Conservation (phyloP, 2,888 invertebrate species). For the Alcis repandata region DNA sequence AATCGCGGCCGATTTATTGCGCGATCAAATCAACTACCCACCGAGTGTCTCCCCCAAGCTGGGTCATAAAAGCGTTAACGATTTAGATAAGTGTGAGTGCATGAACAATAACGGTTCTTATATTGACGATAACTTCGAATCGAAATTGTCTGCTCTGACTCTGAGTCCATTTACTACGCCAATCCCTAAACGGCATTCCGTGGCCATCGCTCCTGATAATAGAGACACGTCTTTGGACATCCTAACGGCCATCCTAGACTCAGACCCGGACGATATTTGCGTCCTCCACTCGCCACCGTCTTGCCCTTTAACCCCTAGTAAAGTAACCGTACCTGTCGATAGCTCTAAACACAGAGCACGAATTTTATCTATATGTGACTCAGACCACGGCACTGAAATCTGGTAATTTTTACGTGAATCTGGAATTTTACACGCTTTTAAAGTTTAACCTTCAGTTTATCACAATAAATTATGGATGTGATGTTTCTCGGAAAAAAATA, state of each 20-base stretch:
- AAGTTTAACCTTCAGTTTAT: conserved; percentile 35
- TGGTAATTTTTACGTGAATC: conserved; percentile 88
- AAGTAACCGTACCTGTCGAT: conserved; percentile 88
- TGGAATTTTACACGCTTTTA: conserved; percentile 83
- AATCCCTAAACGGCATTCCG: conserved; percentile 75
- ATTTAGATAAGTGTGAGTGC: conserved; percentile 72
- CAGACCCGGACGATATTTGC: conserved; percentile 79
- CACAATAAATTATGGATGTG: conserved; percentile 34
- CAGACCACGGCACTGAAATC: conserved; percentile 91
- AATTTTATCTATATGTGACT: conserved; percentile 88
- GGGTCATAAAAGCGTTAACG: conserved; percentile 66
- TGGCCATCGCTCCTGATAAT: conserved; percentile 73
- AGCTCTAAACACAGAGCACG: conserved; percentile 88
- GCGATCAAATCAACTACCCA: conserved; percentile 90
- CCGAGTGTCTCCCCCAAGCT: conserved; percentile 88
- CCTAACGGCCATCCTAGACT: conserved; percentile 80
- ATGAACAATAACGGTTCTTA: conserved; percentile 61
- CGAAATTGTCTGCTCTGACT: conserved; percentile 74
- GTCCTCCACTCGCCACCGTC: conserved; percentile 78
- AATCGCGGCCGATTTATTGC: conserved; percentile 88
- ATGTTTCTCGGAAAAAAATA: conserved; percentile 7
- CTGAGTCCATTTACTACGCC: conserved; percentile 81
- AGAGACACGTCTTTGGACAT: conserved; percentile 77
- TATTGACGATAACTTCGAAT: conserved; percentile 71
- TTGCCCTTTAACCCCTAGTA: conserved; percentile 83